phyloP scores from a whole-genome alignment of 2,888 invertebrate genomes.

The Cyclophora albipunctata region DNA sequence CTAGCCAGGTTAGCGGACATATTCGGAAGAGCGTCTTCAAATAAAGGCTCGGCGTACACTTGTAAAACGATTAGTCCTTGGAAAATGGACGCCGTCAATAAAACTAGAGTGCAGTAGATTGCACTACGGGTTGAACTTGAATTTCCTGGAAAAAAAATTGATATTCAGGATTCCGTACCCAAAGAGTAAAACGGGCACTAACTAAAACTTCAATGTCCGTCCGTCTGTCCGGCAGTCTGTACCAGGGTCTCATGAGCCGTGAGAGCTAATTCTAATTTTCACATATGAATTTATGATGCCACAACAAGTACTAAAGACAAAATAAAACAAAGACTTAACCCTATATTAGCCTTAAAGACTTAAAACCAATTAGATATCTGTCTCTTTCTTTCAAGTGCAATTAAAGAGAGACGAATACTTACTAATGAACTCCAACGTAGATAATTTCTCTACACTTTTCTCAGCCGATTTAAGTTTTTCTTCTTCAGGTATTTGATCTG shows the following conservation, averaged over 20 bases:
- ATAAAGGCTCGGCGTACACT: slow-evolving; percentile 53
- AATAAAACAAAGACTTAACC: no score
- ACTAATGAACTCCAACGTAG: slow-evolving; percentile 43
- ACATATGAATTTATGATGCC: no score
- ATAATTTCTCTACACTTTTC: slow-evolving; percentile 26
- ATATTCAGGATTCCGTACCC: no score
- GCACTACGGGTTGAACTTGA: slow-evolving; percentile 43
- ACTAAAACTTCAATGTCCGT: not conserved
- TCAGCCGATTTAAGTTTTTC: slow-evolving; percentile 20
- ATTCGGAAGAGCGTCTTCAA: slow-evolving; percentile 40
- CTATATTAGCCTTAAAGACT: no score
- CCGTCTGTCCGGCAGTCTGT: not conserved
- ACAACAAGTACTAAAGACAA: no score
- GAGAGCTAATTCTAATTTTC: not conserved
- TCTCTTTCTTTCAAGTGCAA: no score
- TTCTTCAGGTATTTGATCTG: slow-evolving; percentile 31
- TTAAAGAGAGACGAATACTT: slow-evolving; percentile 17
- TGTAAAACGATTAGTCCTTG: slow-evolving; percentile 52
- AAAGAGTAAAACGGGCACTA: not conserved
- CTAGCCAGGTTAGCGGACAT: slow-evolving; percentile 43
- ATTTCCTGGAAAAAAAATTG: slow-evolving; percentile 31
- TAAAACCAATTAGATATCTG: no score
- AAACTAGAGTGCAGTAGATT: slow-evolving; percentile 26
- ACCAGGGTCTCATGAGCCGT: not conserved
- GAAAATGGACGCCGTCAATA: slow-evolving; percentile 40